Base-by-base conservation (phyloP, 92 coral and sea anemone species). In the Epizoanthus scotinus region DNA sequence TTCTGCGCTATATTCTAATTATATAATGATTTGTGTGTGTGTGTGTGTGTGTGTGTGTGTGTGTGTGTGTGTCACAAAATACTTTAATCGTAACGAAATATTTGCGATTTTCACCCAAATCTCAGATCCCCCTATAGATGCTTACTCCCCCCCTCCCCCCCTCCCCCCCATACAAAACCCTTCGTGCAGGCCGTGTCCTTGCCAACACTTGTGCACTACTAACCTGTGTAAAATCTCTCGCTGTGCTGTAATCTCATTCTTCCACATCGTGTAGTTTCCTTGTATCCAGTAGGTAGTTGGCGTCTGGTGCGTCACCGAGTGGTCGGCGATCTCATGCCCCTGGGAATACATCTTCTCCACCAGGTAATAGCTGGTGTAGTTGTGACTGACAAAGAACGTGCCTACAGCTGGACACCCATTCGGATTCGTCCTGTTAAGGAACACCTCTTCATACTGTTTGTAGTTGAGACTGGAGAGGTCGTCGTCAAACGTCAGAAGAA, bases 401-500 rank as follows among this genome's bases (percentile, higher is more conserved):
- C 89, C 97, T 26, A 83, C 71, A 0, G 86, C 90, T 0, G 97
- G 90, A 67, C 97, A 92, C 67, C 85, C 86, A 62, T 92, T 92
- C 0, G 97, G 97, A 71, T 92, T 92, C 2, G 17, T 75, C 63
- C 88, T 63, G 31, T 79, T 91, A 15, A 67, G 64, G 54, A 92
- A 82, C 18, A 88, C 91, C 22, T 87, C 89, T 24, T 82, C 82
- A 49, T 92, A 92, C 78, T 90, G 90, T 26, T 82, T 78, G 67
- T 70, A 83, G 62, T 87, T 90, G n/a, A 27, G 28, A 20, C 17
- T 13, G 29, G 84, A 67, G 14, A 90, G 64, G 65, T 79, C 97
- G 24, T 92, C 97, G 68, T 92, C 97, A 53, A 92, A 92, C 3
- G 94, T 92, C 21, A 90, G 50, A 78, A 92, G 81, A 80, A 92